Conservation (phyloP, 2,888 invertebrate genomes). For the Apamea crenata region DNA sequence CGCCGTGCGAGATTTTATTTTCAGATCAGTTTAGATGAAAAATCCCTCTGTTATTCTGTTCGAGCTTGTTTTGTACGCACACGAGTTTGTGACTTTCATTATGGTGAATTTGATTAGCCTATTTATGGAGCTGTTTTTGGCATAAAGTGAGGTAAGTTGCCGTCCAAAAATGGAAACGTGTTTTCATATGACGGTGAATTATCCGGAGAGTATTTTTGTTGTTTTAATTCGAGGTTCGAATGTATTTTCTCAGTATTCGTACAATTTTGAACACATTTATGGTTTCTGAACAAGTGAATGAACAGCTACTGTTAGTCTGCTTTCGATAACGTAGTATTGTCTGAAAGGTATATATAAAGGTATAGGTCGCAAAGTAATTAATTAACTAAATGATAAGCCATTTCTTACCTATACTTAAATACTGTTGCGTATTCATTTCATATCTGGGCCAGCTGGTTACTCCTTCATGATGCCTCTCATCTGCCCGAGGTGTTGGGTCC, state of each 20-base stretch:
- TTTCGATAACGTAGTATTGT: not conserved
- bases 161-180: conserved; percentile 22
- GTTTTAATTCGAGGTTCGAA: not conserved
- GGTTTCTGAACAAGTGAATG: not conserved
- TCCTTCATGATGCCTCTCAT: conserved; percentile 90
- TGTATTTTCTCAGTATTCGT: not conserved
- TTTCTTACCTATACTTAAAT: conserved; percentile 93
- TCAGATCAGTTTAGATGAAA: conserved; percentile 63
- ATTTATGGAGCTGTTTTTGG: conserved; percentile 55
- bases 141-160: conserved; percentile 40
- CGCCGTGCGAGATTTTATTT: conserved; percentile 66
- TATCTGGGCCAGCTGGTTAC: conserved; percentile 94
- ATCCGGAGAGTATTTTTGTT: conserved; percentile 3
- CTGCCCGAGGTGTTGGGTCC: conserved; percentile 90
- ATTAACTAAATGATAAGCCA: not conserved
- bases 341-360: no score
- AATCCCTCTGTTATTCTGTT: conserved; percentile 55
- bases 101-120: conserved; percentile 58
- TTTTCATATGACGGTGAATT: conserved; percentile 8
- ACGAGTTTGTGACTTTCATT: conserved; percentile 55
- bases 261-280: not conserved
- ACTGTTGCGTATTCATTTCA: conserved; percentile 94
- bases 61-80: conserved; percentile 47
- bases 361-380: not conserved
- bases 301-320: not conserved